A percentile compares a stretch with the other conserved stretches of the same genome.
Conservation (phyloP, 2,797 vertebrate genomes). For the Smutsia temminckii region DNA sequence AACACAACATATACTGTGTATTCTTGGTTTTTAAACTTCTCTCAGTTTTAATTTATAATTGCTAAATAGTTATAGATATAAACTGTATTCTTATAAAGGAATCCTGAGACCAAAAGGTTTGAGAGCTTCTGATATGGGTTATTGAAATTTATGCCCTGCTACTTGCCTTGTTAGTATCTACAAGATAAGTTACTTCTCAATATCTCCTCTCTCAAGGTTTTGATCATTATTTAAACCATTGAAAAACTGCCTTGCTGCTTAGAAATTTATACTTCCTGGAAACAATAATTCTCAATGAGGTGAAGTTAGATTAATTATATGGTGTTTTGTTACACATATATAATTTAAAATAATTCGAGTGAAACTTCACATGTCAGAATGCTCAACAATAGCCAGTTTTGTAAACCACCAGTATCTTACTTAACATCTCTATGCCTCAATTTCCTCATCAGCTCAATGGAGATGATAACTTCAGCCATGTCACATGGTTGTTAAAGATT, state of each 20-base stretch:
- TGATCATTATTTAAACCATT: neutral
- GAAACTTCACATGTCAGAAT: neutral
- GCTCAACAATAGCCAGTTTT: neutral
- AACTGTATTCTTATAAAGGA: neutral
- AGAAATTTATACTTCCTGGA: neutral
- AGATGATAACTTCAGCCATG: neutral
- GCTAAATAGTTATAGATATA: neutral
- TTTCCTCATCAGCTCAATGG: neutral
- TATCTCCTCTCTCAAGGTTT: neutral
- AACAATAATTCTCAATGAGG: neutral
- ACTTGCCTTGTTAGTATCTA: neutral
- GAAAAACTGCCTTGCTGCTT: neutral
- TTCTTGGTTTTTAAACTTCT: neutral
- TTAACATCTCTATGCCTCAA: neutral
- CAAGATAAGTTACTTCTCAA: slow-evolving; percentile 24
- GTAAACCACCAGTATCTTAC: neutral
- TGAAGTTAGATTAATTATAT: neutral
- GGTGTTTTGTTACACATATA: neutral
- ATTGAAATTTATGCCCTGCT: neutral
- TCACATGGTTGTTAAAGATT: neutral
- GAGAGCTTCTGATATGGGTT: neutral
- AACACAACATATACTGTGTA: neutral
- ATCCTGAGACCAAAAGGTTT: neutral
- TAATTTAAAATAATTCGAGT: neutral
- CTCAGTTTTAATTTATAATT: neutral